Evolutionary conservation across 2,113 vertebrate species (phyloP).

Genomic region (Oreochromis spilurus): DNA sequence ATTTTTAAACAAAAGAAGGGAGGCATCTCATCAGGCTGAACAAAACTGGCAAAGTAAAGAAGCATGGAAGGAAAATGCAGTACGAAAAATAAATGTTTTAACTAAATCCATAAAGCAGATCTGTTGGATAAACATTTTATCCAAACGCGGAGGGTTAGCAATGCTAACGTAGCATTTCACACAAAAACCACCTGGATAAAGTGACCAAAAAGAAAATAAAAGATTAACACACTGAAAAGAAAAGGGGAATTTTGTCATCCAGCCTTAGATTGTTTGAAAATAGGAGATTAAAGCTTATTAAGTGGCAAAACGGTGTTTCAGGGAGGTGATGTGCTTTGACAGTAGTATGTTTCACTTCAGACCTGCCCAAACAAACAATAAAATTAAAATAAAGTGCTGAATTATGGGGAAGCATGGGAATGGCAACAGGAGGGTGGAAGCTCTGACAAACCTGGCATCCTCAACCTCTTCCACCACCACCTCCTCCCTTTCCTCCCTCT

Average conservation of each 20-base stretch:
- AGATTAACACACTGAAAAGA: background rate
- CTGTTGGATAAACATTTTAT: slow-evolving; percentile 26
- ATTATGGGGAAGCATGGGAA: slow-evolving; percentile 42
- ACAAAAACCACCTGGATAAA: background rate
- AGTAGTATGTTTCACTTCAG: slow-evolving; percentile 26
- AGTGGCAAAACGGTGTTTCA: background rate
- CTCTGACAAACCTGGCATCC: slow-evolving; percentile 72
- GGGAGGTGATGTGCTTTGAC: background rate
- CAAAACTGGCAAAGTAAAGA: background rate
- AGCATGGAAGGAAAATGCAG: background rate
- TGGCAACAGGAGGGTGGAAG: slow-evolving; percentile 44
- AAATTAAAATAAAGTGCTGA: slow-evolving; percentile 44
- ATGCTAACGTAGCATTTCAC: background rate
- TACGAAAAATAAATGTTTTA: background rate
- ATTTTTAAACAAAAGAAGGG: background rate
- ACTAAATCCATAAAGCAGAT: background rate
- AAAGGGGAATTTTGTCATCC: slow-evolving; percentile 4
- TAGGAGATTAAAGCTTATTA: background rate
- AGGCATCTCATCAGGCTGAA: background rate
- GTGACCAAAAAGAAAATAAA: background rate
- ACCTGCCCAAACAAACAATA: slow-evolving; percentile 71
- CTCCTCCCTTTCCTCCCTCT: slow-evolving; percentile 81
- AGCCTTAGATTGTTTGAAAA: background rate
- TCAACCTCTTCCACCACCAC: slow-evolving; percentile 64
- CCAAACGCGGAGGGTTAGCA: background rate